phyloP scores from a whole-genome alignment of 2,797 vertebrate species.

The Staurois parvus region DNA sequence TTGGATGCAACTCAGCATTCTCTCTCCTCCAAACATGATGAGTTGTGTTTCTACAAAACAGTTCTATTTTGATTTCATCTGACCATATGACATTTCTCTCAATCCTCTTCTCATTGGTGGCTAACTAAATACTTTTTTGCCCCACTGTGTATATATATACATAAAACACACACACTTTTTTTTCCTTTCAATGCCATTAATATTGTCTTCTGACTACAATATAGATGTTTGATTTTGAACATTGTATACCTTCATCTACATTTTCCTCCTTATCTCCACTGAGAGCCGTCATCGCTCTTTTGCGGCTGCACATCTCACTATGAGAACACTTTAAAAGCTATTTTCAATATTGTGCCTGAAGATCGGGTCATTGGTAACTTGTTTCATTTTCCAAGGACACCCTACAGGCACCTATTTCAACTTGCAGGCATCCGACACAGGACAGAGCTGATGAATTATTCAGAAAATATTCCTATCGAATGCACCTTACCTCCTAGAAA shows the following conservation, averaged over 20 bases:
- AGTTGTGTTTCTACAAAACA: no score
- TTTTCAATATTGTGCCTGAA: slow-evolving; percentile 56
- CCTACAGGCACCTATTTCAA: slow-evolving; percentile 52
- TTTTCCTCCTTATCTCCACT: slow-evolving; percentile 3
- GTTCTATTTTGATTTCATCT: no score
- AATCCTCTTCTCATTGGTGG: no score
- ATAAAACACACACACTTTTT: no score
- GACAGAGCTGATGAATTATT: slow-evolving; percentile 49
- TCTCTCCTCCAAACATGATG: no score
- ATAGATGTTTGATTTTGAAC: neutral
- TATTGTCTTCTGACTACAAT: neutral
- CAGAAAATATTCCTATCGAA: slow-evolving; percentile 33
- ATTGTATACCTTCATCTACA: slow-evolving; percentile 35
- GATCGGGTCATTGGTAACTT: slow-evolving; percentile 48
- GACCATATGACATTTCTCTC: no score
- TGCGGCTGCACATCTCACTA: neutral
- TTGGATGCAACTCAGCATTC: no score
- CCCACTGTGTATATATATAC: no score
- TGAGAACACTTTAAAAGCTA: slow-evolving; percentile 43
- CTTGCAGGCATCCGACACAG: slow-evolving; percentile 38
- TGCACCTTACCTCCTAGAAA: slow-evolving; percentile 8
- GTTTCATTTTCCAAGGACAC: slow-evolving; percentile 53
- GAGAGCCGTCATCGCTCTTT: slow-evolving; percentile 7
- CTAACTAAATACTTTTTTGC: no score
- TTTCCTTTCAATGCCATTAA: neutral